phyloP scores from a whole-genome alignment of 2,888 invertebrate species.

The Scrobipalpa costella region DNA sequence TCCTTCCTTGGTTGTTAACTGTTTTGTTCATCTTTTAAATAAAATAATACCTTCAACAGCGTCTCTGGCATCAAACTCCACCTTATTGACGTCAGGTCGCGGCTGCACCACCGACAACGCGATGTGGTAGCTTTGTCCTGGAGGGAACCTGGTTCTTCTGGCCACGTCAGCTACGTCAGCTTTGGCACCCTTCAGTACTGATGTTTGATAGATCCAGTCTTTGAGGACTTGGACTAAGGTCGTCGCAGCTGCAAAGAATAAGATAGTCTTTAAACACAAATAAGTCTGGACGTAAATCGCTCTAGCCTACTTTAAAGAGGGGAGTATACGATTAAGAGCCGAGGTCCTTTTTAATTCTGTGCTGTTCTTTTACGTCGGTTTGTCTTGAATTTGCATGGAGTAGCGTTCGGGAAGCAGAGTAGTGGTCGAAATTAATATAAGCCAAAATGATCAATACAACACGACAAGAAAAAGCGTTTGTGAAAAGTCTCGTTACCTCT shows the following conservation, averaged over 20 bases:
- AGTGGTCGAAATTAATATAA: no score
- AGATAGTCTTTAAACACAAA: neutral
- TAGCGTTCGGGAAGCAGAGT: no score
- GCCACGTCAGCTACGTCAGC: constrained; percentile 58
- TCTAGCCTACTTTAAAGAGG: no score
- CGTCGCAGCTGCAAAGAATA: constrained; percentile 57
- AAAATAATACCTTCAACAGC: constrained; percentile 87
- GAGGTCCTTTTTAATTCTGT: neutral
- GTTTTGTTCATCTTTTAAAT: no score
- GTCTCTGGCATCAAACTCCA: constrained; percentile 85
- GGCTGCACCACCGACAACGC: constrained; percentile 92
- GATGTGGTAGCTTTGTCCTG: constrained; percentile 70
- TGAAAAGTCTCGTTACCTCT: no score
- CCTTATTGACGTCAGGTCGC: constrained; percentile 85
- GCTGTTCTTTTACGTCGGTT: neutral
- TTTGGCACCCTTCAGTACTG: constrained; percentile 62
- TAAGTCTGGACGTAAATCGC: neutral
- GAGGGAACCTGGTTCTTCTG: constrained; percentile 64
- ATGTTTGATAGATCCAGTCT: constrained; percentile 77
- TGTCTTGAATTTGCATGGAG: no score
- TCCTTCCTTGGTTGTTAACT: no score
- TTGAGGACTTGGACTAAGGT: constrained; percentile 77
- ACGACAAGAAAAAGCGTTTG: no score
- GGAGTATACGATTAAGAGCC: neutral
- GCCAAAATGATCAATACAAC: no score